These are phyloP conservation scores for Nephrotoma flavescens DNA, from an alignment of 2,888 invertebrate species.

Conservation along the genomic window DNA sequence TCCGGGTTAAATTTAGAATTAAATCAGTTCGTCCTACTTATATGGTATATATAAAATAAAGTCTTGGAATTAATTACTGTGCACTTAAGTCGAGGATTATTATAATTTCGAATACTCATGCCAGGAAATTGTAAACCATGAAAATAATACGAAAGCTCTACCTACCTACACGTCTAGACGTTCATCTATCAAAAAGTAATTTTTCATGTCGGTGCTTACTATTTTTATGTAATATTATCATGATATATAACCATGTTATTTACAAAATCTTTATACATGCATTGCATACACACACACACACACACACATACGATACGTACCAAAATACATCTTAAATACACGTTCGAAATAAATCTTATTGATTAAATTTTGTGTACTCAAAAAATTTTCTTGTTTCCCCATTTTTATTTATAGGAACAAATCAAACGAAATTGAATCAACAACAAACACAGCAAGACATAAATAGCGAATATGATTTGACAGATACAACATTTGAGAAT, in stretches of 20 bases:
- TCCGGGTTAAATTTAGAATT: not conserved
- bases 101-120: not conserved
- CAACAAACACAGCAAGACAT: not conserved
- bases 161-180: not conserved
- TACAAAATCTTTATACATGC: not conserved
- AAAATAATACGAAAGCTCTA: not conserved
- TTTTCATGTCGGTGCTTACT: not conserved
- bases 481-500: not conserved
- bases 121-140: not conserved
- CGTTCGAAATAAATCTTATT: not conserved
- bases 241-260: not conserved
- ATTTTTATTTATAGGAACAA: not conserved
- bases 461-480: not conserved
- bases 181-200: not conserved
- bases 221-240: not conserved
- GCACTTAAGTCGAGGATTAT: not conserved
- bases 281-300: not conserved
- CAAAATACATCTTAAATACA: not conserved
- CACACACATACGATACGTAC: too few relatives aligned
- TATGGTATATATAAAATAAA: not conserved
- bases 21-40: not conserved
- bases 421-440: not conserved
- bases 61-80: not conserved
- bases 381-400: not conserved
- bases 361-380: not conserved